These are phyloP conservation scores for Epinotia ramella DNA, from an alignment of 2,888 invertebrate genomes.

Conservation along the genomic window DNA sequence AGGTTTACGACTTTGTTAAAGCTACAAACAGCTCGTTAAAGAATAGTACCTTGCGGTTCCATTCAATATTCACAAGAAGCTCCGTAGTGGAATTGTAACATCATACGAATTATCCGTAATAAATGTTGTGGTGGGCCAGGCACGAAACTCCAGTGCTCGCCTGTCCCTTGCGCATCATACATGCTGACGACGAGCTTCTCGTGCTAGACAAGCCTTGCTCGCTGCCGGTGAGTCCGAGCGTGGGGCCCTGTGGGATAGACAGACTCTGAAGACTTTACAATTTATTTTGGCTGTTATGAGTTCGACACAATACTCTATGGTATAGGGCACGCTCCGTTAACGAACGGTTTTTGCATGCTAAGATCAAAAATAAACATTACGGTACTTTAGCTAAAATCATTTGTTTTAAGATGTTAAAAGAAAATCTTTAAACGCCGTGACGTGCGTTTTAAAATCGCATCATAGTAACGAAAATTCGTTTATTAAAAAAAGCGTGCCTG, in stretches of 20 bases:
- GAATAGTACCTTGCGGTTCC: not conserved
- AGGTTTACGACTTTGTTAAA: too few relatives aligned
- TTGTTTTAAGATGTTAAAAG: not conserved
- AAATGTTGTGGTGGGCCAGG: conserved; percentile 84
- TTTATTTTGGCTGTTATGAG: not conserved
- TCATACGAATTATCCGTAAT: conserved; percentile 53
- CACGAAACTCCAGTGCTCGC: conserved; percentile 95
- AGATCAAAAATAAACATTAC: too few relatives aligned
- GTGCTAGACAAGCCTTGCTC: conserved; percentile 96
- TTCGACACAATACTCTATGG: conserved; percentile 1
- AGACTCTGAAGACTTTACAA: conserved; percentile 59
- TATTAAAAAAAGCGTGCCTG: not conserved
- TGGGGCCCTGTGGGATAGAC: conserved; percentile 64
- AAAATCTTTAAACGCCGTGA: not conserved
- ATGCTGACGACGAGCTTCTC: conserved; percentile 93
- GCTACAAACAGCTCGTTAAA: not conserved
- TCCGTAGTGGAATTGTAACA: conserved; percentile 34
- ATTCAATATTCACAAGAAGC: conserved; percentile 21
- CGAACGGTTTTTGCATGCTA: too few relatives aligned
- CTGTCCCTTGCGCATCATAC: conserved; percentile 92
- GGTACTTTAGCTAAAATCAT: not conserved
- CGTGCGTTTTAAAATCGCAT: not conserved
- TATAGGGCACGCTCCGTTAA: not conserved
- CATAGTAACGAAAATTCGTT: not conserved
- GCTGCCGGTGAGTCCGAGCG: conserved; percentile 90